Evolutionary conservation across 2,113 vertebrate species (phyloP).

Genomic region (Bujurquina vittata): DNA sequence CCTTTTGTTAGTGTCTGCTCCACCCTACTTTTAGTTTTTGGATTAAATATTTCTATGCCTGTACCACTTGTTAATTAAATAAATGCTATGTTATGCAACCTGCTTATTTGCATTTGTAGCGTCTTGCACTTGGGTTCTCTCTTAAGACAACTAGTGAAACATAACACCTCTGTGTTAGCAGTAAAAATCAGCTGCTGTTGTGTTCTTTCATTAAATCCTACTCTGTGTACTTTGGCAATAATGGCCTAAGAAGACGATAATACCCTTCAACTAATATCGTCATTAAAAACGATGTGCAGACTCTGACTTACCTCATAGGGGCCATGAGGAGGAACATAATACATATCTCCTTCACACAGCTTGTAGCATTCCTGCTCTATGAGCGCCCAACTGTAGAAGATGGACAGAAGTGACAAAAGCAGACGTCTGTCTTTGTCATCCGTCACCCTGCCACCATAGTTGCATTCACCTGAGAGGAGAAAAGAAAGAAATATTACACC

Average conservation of each 20-base stretch:
- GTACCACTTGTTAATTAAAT: neutral
- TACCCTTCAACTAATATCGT: neutral
- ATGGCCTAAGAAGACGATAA: neutral
- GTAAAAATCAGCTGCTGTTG: neutral
- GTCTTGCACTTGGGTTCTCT: neutral
- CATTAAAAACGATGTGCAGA: neutral
- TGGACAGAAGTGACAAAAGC: conserved; percentile 89
- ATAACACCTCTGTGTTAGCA: neutral
- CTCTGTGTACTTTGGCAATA: neutral
- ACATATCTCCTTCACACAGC: conserved; percentile 82
- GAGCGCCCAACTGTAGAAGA: conserved; percentile 86
- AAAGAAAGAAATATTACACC: neutral
- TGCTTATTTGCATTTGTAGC: no score
- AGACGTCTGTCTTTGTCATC: conserved; percentile 95
- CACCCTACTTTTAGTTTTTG: neutral
- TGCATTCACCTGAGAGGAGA: conserved; percentile 88
- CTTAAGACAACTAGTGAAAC: neutral
- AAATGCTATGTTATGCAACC: neutral
- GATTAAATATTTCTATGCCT: neutral
- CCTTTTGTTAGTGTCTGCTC: no score
- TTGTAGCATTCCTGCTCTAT: conserved; percentile 81
- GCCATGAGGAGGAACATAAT: conserved; percentile 86
- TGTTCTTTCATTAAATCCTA: neutral
- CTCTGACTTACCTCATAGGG: conserved; percentile 83
- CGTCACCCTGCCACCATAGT: conserved; percentile 94